Evolutionary conservation across 1,140 invertebrate species (phyloP).

Genomic region (Drosophila murphyi): DNA sequence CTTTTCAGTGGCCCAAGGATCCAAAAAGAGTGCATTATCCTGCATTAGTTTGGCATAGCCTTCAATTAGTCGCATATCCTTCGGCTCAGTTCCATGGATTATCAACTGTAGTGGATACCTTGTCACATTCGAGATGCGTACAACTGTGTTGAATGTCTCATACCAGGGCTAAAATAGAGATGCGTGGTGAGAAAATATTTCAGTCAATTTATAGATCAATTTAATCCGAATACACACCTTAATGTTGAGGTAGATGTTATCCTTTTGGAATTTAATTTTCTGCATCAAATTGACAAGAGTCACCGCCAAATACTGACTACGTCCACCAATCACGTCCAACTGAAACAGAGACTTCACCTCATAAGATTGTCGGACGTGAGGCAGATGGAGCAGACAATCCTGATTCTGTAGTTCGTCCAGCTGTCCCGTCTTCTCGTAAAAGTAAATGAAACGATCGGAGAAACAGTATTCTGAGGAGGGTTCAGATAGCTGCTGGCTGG

Average conservation of each 20-base stretch:
- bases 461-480: constrained; percentile 68
- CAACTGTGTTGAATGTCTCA: constrained; percentile 44
- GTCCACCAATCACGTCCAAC: constrained; percentile 60
- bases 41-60: constrained; percentile 58
- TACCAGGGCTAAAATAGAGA: constrained; percentile 71
- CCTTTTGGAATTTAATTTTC: constrained; percentile 52
- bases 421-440: constrained; percentile 62
- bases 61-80: constrained; percentile 30
- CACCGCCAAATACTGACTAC: constrained; percentile 46
- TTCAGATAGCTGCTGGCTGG: constrained; percentile 60
- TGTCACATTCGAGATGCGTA: constrained; percentile 59
- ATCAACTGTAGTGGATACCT: constrained; percentile 51
- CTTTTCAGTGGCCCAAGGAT: constrained; percentile 18
- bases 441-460: constrained; percentile 63
- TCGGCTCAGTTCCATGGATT: background rate
- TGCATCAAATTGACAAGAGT: constrained; percentile 65
- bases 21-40: constrained; percentile 32
- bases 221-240: constrained; percentile 44
- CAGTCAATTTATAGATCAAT: too few relatives aligned
- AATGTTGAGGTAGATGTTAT: constrained; percentile 64
- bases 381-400: constrained; percentile 57
- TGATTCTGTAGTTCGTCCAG: constrained; percentile 2
- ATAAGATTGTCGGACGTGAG: constrained; percentile 50
- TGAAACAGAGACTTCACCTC: constrained; percentile 55
- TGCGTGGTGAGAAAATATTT: too few relatives aligned